Evolutionary conservation across 2,797 vertebrate genomes (phyloP), one percentile per base, ranked within the genome.

Genomic region (Tragopan temminckii): DNA sequence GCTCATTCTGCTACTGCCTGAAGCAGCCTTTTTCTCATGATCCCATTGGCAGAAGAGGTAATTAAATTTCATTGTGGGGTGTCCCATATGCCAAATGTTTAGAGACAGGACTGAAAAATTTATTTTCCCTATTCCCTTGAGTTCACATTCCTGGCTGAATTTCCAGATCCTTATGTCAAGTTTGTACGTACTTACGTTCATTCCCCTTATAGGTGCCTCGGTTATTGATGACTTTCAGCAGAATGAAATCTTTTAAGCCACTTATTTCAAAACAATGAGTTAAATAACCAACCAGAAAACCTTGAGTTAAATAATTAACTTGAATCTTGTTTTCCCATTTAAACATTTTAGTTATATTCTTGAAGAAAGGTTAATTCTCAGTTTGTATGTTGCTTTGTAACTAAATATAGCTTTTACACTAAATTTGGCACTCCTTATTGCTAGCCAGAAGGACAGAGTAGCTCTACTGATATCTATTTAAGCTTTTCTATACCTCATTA

Each of bases 381-480:
- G 94, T 94, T 95, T 95, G 91, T 68, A 95, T 96, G 95, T 84
- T 96, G 91, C 91, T 88, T 91, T 94, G 82, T 86, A 94, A 90
- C 94, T 96, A 96, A 95, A 96, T 88, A 96, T 91, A 96, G 91
- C 80, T 88, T 90, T 95, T 90, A 90, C 91, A 85, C 96, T 96
- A 94, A 93, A 95, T 95, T 94, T 94, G 91, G 95, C 93, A 95
- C 80, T 87, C 76, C 91, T 90, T 87, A 86, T 18, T 96, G 91
- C 90, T 91, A 95, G 75, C 91, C 95, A 96, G 91, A 96, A 95
- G 94, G 96, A 95, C 71, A 68, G 75, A 94, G 88, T 90, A 91
- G 75, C 83, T 94, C 52, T 4, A 21, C 67, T 91, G 88, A 84
- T 90, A 86, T 15, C 85, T 93, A 86, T 96, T 95, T 96, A 96